Percentiles rank a stretch among this genome's conserved stretches.
Evolutionary conservation across 2,888 invertebrate genomes (phyloP).

Genomic region (Erebia epiphron): DNA sequence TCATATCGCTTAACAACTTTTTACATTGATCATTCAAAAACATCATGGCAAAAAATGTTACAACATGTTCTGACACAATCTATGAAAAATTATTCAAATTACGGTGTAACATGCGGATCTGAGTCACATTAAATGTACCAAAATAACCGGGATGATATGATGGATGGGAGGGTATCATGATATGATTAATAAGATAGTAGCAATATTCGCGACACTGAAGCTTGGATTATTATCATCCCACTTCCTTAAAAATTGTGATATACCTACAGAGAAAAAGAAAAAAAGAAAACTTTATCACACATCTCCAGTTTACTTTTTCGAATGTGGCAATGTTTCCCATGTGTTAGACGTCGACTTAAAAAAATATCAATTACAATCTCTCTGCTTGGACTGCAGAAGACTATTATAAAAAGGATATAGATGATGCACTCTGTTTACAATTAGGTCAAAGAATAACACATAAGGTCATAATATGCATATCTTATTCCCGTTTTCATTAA

Average conservation of each 20-base stretch:
- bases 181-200: conserved; percentile 64
- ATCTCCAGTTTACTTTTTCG: too few species aligned
- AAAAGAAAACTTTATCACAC: too few species aligned
- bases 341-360: too few species aligned
- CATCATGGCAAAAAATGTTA: not conserved
- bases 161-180: conserved; percentile 41
- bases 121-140: conserved; percentile 20
- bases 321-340: too few species aligned
- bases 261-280: too few species aligned
- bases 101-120: not conserved
- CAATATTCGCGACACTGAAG: conserved; percentile 64
- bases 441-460: too few species aligned
- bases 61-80: not conserved
- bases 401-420: too few species aligned
- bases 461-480: too few species aligned
- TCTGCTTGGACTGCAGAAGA: too few species aligned
- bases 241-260: conserved; percentile 16
- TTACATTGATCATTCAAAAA: not conserved
- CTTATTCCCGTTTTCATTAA: too few species aligned
- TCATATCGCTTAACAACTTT: not conserved
- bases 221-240: conserved; percentile 61
- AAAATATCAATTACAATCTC: too few species aligned
- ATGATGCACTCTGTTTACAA: too few species aligned
- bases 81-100: conserved; percentile 11
- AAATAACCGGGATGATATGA: conserved; percentile 38